Conservation (phyloP, 2,797 vertebrate species). For the Babyrousa celebensis region DNA sequence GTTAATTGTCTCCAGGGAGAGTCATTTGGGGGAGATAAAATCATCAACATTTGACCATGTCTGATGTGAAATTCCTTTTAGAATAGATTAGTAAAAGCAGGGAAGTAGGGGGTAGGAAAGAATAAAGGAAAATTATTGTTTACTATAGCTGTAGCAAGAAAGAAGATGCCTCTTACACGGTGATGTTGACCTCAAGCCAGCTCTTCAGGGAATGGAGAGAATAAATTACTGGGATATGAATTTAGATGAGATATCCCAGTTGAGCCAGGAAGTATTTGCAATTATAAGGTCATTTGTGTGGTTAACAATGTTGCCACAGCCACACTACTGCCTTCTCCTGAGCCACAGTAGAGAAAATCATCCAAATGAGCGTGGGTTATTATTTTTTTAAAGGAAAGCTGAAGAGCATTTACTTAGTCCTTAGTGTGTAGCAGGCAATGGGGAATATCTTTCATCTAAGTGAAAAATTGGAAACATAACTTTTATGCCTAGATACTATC, state of each 20-base stretch:
- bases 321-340: slow-evolving; percentile 44
- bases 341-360: slow-evolving; percentile 75
- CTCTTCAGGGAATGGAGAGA: slow-evolving; percentile 72
- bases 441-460: slow-evolving; percentile 84
- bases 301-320: slow-evolving; percentile 76
- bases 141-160: slow-evolving; percentile 24
- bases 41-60: slow-evolving; percentile 42
- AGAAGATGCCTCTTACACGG: slow-evolving; percentile 59
- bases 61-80: slow-evolving; percentile 60
- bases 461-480: slow-evolving; percentile 86
- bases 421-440: slow-evolving; percentile 78
- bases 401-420: slow-evolving; percentile 83
- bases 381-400: slow-evolving; percentile 75
- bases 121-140: slow-evolving; percentile 45
- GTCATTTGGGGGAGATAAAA: not conserved
- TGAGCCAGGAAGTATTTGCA: slow-evolving; percentile 76
- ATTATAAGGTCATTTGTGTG: slow-evolving; percentile 85
- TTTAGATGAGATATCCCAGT: slow-evolving; percentile 79
- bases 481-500: slow-evolving; percentile 83
- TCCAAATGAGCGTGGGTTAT: slow-evolving; percentile 77
- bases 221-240: slow-evolving; percentile 81
- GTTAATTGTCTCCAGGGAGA: slow-evolving; percentile 35
- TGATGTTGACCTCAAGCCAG: slow-evolving; percentile 71
- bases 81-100: slow-evolving; percentile 33
- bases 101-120: not conserved